phyloP scores from a whole-genome alignment of 2,888 invertebrate genomes.

The Uloborus plumipes region DNA sequence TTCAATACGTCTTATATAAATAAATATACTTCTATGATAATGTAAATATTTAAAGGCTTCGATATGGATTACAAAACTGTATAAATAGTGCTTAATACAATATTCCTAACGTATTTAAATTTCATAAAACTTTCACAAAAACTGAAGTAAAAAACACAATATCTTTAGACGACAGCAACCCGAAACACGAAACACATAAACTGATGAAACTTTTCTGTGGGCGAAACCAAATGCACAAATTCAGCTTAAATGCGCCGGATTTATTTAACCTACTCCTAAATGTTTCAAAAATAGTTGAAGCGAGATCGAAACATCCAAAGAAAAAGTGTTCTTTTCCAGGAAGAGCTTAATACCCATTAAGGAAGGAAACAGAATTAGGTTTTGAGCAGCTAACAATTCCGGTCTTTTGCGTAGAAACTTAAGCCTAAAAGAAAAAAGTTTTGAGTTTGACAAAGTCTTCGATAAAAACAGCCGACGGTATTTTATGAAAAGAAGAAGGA shows the following conservation, averaged over 20 bases:
- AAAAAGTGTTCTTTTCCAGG: neutral
- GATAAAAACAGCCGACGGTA: neutral
- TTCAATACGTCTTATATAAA: too few relatives aligned
- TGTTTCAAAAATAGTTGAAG: neutral
- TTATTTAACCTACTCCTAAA: slow-evolving; percentile 44
- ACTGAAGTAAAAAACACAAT: too few relatives aligned
- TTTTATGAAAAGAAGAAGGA: too few relatives aligned
- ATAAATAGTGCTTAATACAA: too few relatives aligned
- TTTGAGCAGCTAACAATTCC: slow-evolving; percentile 36
- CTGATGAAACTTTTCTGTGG: neutral
- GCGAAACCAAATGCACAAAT: slow-evolving; percentile 14
- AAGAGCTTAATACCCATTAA: slow-evolving; percentile 47
- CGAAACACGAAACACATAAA: neutral
- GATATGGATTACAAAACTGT: too few relatives aligned
- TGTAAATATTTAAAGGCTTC: too few relatives aligned
- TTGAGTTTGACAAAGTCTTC: neutral
- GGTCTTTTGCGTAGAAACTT: slow-evolving; percentile 4
- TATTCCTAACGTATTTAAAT: too few relatives aligned
- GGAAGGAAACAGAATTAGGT: slow-evolving; percentile 53
- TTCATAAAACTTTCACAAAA: too few relatives aligned
- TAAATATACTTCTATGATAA: too few relatives aligned
- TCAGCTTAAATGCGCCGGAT: slow-evolving; percentile 43
- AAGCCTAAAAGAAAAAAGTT: neutral
- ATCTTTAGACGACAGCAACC: neutral
- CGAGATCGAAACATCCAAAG: slow-evolving; percentile 2